Percentiles rank a stretch among this genome's conserved stretches.
Conservation (phyloP, 2,113 vertebrate genomes). For the Carlito syrichta region DNA sequence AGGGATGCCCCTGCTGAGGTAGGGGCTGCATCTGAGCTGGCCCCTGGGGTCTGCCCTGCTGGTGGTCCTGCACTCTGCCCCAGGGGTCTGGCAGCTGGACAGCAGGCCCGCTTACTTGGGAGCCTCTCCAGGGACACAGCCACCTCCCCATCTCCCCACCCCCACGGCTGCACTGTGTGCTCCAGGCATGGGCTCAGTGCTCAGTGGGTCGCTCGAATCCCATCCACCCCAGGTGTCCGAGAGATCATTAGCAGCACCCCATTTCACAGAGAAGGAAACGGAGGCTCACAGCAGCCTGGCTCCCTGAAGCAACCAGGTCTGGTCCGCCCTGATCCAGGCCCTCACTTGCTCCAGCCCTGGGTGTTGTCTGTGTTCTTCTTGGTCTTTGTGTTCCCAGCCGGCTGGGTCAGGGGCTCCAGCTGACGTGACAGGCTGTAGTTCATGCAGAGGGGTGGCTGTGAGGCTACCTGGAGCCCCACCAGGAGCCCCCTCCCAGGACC, state of each 20-base stretch:
- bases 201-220: neutral
- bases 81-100: neutral
- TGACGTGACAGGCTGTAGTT: neutral
- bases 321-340: no score
- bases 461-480: neutral
- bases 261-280: neutral
- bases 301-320: neutral
- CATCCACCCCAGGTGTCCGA: neutral
- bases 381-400: neutral
- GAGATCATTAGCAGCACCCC: neutral
- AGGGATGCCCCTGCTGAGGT: neutral
- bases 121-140: neutral
- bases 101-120: neutral
- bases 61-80: neutral
- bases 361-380: neutral
- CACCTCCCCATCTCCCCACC: no score
- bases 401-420: neutral
- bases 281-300: neutral
- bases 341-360: neutral
- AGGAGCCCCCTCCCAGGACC: neutral
- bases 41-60: neutral
- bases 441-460: neutral
- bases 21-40: neutral
- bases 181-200: no score
- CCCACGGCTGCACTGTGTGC: neutral